Conservation (phyloP, 2,113 vertebrate species). For the Aphyosemion australe region DNA sequence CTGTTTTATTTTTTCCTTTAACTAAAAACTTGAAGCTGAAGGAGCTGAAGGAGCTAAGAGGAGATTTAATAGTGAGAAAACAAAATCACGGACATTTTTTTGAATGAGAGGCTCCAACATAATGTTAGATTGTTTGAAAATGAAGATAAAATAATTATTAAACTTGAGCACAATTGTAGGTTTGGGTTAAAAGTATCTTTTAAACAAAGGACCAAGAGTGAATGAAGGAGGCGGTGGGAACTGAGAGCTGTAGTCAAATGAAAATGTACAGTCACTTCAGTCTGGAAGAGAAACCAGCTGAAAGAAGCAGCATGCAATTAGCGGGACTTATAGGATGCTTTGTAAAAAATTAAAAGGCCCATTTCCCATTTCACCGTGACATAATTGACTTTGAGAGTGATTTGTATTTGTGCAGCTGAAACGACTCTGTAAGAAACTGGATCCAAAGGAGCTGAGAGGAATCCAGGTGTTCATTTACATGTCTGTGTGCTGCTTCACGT, state of each 20-base stretch:
- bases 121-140: not conserved
- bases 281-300: conserved; percentile 56
- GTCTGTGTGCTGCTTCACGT: conserved; percentile 41
- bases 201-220: conserved; percentile 34
- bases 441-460: conserved; percentile 54
- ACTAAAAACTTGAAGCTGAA: not conserved
- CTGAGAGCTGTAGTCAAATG: conserved; percentile 32
- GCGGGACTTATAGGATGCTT: conserved; percentile 64
- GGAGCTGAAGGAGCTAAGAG: not conserved
- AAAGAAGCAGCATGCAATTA: conserved; percentile 74
- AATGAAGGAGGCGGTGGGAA: conserved; percentile 50
- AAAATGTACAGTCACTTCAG: conserved; percentile 68
- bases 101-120: not conserved
- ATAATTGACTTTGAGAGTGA: conserved; percentile 72
- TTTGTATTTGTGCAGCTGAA: conserved; percentile 65
- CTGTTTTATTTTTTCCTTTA: not conserved
- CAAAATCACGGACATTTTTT: conserved; percentile 2
- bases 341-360: conserved; percentile 76
- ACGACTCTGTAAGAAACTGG: conserved; percentile 50
- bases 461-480: conserved; percentile 79
- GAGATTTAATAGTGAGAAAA: not conserved
- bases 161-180: too few relatives aligned
- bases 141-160: not conserved
- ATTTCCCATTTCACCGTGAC: conserved; percentile 68
- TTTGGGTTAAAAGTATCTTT: too few relatives aligned